Percentiles rank a stretch among this genome's conserved stretches.
These are phyloP conservation scores for Phytoseiulus persimilis DNA, from an alignment of 2,888 invertebrate genomes.

Conservation along the genomic window DNA sequence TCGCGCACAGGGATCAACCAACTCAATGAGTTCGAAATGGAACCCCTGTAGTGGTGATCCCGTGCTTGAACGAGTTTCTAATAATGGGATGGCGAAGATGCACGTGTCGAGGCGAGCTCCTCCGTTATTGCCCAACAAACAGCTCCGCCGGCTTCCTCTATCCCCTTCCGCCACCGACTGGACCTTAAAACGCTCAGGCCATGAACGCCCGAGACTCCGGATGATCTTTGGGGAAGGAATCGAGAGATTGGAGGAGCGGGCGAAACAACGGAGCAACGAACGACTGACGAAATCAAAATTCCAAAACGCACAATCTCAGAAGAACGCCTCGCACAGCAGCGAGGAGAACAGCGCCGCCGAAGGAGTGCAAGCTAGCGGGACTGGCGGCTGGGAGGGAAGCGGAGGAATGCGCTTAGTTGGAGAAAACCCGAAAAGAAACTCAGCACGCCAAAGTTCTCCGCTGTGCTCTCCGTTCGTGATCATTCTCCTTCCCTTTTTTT, in stretches of 20 bases:
- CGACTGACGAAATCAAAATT: background rate
- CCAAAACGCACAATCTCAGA: constrained; percentile 5
- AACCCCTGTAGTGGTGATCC: no score
- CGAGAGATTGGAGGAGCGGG: background rate
- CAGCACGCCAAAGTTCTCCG: background rate
- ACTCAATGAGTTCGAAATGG: no score
- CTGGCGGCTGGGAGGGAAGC: background rate
- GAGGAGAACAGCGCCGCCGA: background rate
- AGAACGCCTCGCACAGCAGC: background rate
- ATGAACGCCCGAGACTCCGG: background rate
- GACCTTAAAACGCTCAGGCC: background rate
- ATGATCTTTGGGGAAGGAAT: background rate
- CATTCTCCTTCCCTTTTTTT: background rate
- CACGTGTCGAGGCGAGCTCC: no score
- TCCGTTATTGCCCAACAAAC: background rate
- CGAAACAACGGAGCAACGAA: background rate
- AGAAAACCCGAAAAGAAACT: background rate
- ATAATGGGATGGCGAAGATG: no score
- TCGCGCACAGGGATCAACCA: no score
- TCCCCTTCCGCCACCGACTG: background rate
- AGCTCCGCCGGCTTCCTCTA: no score
- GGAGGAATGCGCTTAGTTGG: background rate
- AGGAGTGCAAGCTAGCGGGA: background rate
- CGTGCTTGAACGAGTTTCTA: no score
- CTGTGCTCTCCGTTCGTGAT: background rate